Evolutionary conservation across 2,888 invertebrate genomes (phyloP).

Genomic region (Invenusta paracnida): DNA sequence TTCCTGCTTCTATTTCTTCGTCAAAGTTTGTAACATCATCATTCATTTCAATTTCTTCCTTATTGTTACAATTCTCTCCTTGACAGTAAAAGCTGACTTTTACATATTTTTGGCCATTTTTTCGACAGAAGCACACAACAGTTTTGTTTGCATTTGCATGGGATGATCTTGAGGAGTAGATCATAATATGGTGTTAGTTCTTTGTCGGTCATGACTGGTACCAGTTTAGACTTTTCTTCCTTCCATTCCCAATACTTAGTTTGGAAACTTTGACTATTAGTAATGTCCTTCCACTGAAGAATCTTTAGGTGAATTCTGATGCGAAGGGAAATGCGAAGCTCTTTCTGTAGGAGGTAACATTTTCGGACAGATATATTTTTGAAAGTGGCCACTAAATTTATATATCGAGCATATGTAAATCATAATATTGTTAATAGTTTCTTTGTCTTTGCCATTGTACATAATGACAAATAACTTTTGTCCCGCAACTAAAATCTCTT

Average conservation of each 20-base stretch:
- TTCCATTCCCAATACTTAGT: constrained; percentile 9
- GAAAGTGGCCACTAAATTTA: constrained; percentile 27
- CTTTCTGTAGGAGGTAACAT: constrained; percentile 6
- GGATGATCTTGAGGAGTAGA: constrained; percentile 24
- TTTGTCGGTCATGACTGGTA: constrained; percentile 17
- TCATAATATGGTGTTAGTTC: constrained; percentile 4
- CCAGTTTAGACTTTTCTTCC: constrained; percentile 18
- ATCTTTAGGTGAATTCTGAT: not conserved
- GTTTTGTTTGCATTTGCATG: constrained; percentile 7
- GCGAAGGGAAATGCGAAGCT: constrained; percentile 11
- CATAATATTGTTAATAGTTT: constrained; percentile 20
- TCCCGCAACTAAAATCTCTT: constrained; percentile 15
- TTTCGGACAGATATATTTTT: constrained; percentile 12
- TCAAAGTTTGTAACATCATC: constrained; percentile 27
- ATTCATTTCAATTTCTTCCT: not conserved
- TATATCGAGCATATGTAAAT: constrained; percentile 25
- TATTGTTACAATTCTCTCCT: constrained; percentile 30
- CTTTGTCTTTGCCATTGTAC: not conserved
- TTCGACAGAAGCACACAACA: constrained; percentile 19
- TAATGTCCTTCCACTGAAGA: constrained; percentile 11
- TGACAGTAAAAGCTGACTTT: constrained; percentile 24
- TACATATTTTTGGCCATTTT: constrained; percentile 33
- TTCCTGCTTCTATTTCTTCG: constrained; percentile 1
- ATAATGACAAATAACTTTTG: constrained; percentile 10
- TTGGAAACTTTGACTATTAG: not conserved